phyloP scores from a whole-genome alignment of 1,140 invertebrate species.

The Drosophila carrolli region DNA sequence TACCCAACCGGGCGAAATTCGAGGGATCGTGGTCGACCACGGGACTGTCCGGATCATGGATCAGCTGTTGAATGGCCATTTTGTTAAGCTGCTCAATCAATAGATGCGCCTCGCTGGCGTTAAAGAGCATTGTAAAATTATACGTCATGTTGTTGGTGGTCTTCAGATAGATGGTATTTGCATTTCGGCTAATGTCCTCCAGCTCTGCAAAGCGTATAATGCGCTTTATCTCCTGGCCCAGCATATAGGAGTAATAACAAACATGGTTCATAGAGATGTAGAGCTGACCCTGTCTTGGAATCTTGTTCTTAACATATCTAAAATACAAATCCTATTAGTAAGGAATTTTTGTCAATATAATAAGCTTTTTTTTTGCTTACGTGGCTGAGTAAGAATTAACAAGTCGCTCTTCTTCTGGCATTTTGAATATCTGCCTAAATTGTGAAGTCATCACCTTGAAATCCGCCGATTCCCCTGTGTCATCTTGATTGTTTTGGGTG shows the following conservation, averaged over 20 bases:
- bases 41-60: slow-evolving; percentile 84
- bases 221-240: slow-evolving; percentile 95
- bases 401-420: slow-evolving; percentile 97
- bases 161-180: slow-evolving; percentile 78
- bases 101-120: slow-evolving; percentile 94
- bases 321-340: slow-evolving; percentile 56
- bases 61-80: slow-evolving; percentile 95
- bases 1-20: slow-evolving; percentile 86
- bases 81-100: slow-evolving; percentile 98
- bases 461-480: slow-evolving; percentile 71
- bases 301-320: slow-evolving; percentile 96
- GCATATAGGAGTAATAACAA: slow-evolving; percentile 97
- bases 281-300: slow-evolving; percentile 97
- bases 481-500: slow-evolving; percentile 79
- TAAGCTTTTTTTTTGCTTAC: slow-evolving; percentile 86
- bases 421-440: slow-evolving; percentile 95
- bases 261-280: slow-evolving; percentile 98
- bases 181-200: slow-evolving; percentile 68
- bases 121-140: slow-evolving; percentile 89
- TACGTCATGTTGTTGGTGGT: slow-evolving; percentile 82
- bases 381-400: slow-evolving; percentile 98
- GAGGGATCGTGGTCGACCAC: slow-evolving; percentile 73
- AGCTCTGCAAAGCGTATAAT: slow-evolving; percentile 88
- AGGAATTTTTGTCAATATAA: not conserved
- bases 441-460: slow-evolving; percentile 86